Conservation (phyloP, 2,113 vertebrate genomes). For the Dendrocopos noguchii region DNA sequence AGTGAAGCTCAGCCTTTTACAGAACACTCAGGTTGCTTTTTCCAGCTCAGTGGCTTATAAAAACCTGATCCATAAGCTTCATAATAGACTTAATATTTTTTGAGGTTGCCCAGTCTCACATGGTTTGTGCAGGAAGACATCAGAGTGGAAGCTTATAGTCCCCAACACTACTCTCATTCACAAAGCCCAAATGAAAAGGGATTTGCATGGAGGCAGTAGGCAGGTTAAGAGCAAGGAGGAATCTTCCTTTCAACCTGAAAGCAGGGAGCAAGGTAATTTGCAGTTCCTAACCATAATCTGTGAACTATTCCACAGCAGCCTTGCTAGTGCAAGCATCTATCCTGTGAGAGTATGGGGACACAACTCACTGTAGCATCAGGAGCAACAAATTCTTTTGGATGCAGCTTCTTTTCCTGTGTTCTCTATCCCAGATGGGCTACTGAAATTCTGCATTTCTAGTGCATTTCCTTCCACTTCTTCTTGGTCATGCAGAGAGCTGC, state of each 20-base stretch:
- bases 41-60: constrained; percentile 31
- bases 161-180: background rate
- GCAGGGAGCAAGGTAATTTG: background rate
- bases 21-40: background rate
- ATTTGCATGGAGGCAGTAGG: background rate
- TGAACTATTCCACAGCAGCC: background rate
- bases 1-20: background rate
- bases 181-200: background rate
- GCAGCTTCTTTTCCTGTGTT: background rate
- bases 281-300: background rate
- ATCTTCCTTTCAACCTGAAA: background rate
- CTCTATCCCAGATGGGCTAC: background rate
- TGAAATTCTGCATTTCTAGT: background rate
- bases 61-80: constrained; percentile 13
- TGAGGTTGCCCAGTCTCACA: background rate
- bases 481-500: background rate
- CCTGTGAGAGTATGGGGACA: background rate
- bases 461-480: background rate
- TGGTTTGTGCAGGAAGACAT: background rate
- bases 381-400: background rate
- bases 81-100: constrained; percentile 32
- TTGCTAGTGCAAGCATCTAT: background rate
- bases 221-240: background rate
- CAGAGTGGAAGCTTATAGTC: background rate
- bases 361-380: background rate